A percentile compares a stretch with the other conserved stretches of the same genome.
These are phyloP conservation scores for Coenonympha glycerion DNA, from an alignment of 2,888 invertebrate genomes.

Conservation along the genomic window DNA sequence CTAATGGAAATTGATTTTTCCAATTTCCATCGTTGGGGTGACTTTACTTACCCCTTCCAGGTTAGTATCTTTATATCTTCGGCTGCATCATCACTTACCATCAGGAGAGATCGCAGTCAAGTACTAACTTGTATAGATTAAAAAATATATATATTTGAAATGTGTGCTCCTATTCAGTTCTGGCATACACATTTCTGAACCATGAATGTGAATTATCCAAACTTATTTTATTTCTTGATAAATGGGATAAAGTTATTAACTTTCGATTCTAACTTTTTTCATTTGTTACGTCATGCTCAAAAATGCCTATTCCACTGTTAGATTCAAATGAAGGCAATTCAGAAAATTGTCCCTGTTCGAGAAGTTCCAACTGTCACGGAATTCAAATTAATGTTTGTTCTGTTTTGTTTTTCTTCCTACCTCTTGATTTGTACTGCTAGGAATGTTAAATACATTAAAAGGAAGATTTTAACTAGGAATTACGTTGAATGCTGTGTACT, in stretches of 20 bases:
- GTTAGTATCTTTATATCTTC: no score
- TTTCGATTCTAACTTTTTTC: conserved; percentile 74
- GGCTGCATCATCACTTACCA: no score
- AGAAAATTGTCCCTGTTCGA: conserved; percentile 67
- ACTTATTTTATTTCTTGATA: conserved; percentile 51
- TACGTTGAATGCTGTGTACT: not conserved
- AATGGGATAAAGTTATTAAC: conserved; percentile 75
- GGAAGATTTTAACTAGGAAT: conserved; percentile 30
- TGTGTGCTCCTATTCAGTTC: no score
- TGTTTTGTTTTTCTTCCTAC: conserved; percentile 64
- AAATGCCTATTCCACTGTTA: conserved; percentile 63
- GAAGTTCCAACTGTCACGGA: conserved; percentile 70
- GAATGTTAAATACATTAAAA: conserved; percentile 48
- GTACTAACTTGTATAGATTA: no score
- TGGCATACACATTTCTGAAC: not conserved
- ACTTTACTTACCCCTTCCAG: no score
- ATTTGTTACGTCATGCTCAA: conserved; percentile 72
- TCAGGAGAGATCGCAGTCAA: no score
- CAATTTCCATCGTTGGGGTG: no score
- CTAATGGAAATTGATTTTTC: no score
- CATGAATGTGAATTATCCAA: conserved; percentile 14
- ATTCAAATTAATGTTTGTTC: conserved; percentile 73
- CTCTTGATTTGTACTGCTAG: conserved; percentile 57
- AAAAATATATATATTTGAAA: no score
- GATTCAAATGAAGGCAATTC: conserved; percentile 68